Conservation (phyloP, 2,888 invertebrate species). For the Calameuta idolon region DNA sequence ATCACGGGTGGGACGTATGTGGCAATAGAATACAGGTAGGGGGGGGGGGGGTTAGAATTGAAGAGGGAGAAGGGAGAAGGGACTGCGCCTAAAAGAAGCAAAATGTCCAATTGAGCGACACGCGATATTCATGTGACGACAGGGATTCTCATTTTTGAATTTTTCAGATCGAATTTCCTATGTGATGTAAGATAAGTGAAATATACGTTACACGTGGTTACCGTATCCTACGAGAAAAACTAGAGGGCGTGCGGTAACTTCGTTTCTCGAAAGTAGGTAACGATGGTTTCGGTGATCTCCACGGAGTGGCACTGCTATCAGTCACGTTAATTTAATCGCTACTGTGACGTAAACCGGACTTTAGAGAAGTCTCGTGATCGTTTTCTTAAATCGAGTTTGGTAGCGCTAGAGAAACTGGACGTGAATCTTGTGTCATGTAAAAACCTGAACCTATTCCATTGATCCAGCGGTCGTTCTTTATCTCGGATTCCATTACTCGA, state of each 20-base stretch:
- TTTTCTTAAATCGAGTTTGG: background rate
- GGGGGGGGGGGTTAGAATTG: background rate
- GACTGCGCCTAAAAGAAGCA: background rate
- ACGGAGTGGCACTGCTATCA: background rate
- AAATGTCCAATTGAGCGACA: slow-evolving; percentile 15
- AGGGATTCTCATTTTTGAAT: background rate
- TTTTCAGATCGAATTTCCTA: background rate
- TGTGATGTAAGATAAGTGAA: background rate
- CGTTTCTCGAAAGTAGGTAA: background rate
- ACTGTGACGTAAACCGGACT: background rate
- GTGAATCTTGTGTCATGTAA: background rate
- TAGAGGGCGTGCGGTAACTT: background rate
- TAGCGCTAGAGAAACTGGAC: background rate
- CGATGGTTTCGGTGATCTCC: background rate
- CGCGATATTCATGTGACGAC: slow-evolving; percentile 11
- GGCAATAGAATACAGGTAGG: background rate
- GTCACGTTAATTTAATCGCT: background rate
- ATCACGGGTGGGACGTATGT: slow-evolving; percentile 13
- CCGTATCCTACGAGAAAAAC: background rate
- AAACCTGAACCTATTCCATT: slow-evolving; percentile 1
- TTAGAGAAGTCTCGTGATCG: background rate
- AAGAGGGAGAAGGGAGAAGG: background rate
- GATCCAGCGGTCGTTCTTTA: slow-evolving; percentile 2
- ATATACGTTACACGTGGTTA: background rate
- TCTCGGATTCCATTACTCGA: slow-evolving; percentile 6